These are phyloP conservation scores for Branchinecta lynchi DNA, from an alignment of 1,140 invertebrate species.

Conservation along the genomic window DNA sequence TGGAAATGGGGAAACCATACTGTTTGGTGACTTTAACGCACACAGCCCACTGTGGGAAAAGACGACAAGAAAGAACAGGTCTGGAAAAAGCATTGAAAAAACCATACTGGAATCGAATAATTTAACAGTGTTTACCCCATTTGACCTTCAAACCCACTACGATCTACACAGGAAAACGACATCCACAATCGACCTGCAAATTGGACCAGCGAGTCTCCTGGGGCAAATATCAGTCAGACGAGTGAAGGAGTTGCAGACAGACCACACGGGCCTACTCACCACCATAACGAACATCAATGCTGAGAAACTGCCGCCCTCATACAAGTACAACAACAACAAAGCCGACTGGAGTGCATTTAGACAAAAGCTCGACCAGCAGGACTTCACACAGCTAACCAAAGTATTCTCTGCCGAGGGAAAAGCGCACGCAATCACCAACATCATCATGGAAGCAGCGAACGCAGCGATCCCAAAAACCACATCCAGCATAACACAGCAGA, in stretches of 20 bases:
- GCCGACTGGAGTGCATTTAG: background rate
- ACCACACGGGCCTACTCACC: background rate
- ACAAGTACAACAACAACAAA: background rate
- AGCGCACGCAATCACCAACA: background rate
- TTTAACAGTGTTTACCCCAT: background rate
- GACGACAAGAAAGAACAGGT: background rate
- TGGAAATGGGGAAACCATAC: background rate
- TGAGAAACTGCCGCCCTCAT: background rate
- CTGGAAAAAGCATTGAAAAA: background rate
- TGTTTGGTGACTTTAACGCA: background rate
- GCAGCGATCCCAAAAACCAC: background rate
- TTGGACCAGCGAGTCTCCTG: background rate
- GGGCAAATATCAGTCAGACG: background rate
- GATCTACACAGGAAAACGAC: background rate
- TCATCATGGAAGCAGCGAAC: background rate
- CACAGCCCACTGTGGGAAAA: background rate
- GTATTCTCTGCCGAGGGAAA: background rate
- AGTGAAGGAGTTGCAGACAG: background rate
- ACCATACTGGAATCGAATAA: background rate
- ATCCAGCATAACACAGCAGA: background rate
- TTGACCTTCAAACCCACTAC: background rate
- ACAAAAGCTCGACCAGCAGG: background rate
- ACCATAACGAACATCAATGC: background rate
- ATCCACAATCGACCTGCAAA: background rate
- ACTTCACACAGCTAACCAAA: background rate